These are phyloP conservation scores for Nothura maculosa DNA, from an alignment of 2,797 vertebrate species.

Conservation along the genomic window DNA sequence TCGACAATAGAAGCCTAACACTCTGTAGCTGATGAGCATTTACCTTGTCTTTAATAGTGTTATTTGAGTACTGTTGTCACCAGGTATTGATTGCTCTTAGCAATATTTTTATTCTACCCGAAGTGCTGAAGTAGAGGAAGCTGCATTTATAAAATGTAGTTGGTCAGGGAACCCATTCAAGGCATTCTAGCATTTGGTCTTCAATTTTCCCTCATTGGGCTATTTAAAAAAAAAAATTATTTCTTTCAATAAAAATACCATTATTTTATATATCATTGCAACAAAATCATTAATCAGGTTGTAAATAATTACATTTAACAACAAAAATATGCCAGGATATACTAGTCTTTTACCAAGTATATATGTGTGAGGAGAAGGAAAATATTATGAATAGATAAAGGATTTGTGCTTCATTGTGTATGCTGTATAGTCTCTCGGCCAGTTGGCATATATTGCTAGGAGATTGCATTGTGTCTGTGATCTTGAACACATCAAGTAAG, in stretches of 20 bases:
- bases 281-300: background rate
- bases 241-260: background rate
- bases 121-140: background rate
- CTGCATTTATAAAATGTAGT: background rate
- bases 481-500: background rate
- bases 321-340: background rate
- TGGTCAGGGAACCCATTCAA: background rate
- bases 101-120: background rate
- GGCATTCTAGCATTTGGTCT: background rate
- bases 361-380: background rate
- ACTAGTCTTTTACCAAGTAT: background rate
- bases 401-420: background rate
- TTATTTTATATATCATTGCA: background rate
- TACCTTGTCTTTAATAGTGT: conserved; percentile 22
- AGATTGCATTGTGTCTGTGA: background rate
- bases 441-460: background rate
- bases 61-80: background rate
- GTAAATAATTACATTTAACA: background rate
- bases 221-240: background rate
- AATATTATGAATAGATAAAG: background rate
- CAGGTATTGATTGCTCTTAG: background rate
- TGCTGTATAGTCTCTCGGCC: no score
- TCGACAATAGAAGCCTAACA: conserved; percentile 12
- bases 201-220: background rate
- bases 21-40: conserved; percentile 33